Evolutionary conservation across 2,797 vertebrate species (phyloP), one percentile per base, ranked within the genome.

Genomic region (Limnodromus scolopaceus): DNA sequence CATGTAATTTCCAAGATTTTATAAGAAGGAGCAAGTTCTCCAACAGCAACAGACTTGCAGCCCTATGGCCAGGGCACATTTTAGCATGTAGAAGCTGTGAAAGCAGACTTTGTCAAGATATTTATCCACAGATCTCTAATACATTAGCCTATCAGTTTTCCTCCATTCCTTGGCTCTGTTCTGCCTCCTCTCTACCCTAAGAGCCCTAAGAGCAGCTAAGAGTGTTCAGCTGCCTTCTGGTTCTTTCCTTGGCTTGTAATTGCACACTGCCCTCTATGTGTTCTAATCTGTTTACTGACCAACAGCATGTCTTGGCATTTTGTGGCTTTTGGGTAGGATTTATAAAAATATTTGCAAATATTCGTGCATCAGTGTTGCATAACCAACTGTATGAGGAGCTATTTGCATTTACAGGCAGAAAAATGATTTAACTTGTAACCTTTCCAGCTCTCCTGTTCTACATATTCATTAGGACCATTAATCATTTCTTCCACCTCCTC

Each of bases 281-380:
- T 95, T 89, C 66, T 92, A 87, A 64, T 84, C 75, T 91, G 55
- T 96, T 95, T 96, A 89, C 74, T 49, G n/a, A 78, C 48, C 27
- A 8, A 65, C 6, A 85, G 39, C 69, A 45, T n/a, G 43, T 71
- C 49, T 51, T 95, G 92, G 78, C 60, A 93, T 95, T 93, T 95
- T 84, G 75, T 5, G 18, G 69, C 24, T 92, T 96, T 92, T 93
- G 65, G 90, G 87, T 54, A 76, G 43, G 75, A 71, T 76, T 76
- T 92, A 55, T 82, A 72, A 95, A 97, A 97, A 96, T 94, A 96
- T 95, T 96, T 96, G 84, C 90, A 96, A 94, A 84, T 96, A 93
- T 94, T 92, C 58, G 71, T 85, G 34, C 61, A 87, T 82, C 82
- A 61, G 7, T 84, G 49, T 77, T 87, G 66, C 75, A 84, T 92